A percentile compares a stretch with the other conserved stretches of the same genome.
phyloP scores from a whole-genome alignment of 1,140 invertebrate species.

The Papilio polyxenes region DNA sequence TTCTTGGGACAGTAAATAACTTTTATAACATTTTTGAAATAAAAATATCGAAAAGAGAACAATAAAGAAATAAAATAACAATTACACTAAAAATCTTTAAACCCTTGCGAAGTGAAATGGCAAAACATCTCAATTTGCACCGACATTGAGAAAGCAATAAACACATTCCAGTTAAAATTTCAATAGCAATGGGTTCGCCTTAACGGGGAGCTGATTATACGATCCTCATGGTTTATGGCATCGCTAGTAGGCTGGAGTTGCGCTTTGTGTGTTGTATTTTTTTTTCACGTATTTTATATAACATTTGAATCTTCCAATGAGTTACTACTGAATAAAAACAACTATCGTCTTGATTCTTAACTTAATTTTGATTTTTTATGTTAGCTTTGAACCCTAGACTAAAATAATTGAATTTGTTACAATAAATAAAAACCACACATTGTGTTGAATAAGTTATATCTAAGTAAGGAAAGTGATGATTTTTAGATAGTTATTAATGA shows the following conservation, averaged over 20 bases:
- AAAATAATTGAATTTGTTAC: too few species aligned
- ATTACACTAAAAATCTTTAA: not conserved
- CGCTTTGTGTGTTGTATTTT: not conserved
- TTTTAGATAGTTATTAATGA: not conserved
- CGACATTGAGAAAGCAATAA: constrained; percentile 45
- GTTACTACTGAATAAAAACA: not conserved
- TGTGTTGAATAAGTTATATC: not conserved
- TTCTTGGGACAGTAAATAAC: not conserved
- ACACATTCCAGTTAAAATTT: constrained; percentile 52
- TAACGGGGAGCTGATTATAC: constrained; percentile 32
- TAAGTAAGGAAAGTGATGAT: not conserved
- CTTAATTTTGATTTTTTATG: too few species aligned
- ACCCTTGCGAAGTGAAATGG: constrained; percentile 7
- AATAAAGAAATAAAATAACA: constrained; percentile 42
- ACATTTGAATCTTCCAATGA: not conserved
- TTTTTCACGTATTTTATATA: not conserved
- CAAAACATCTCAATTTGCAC: constrained; percentile 32
- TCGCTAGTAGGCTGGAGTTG: not conserved
- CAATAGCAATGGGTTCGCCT: constrained; percentile 40
- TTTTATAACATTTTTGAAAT: not conserved
- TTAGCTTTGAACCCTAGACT: too few species aligned
- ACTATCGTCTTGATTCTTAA: too few species aligned
- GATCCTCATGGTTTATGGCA: constrained; percentile 23
- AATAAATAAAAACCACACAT: too few species aligned
- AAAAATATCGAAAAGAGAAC: constrained; percentile 19